A percentile compares a stretch with the other conserved stretches of the same genome.
Conservation (phyloP, 2,888 invertebrate genomes). For the Caenorhabditis imperialis region DNA sequence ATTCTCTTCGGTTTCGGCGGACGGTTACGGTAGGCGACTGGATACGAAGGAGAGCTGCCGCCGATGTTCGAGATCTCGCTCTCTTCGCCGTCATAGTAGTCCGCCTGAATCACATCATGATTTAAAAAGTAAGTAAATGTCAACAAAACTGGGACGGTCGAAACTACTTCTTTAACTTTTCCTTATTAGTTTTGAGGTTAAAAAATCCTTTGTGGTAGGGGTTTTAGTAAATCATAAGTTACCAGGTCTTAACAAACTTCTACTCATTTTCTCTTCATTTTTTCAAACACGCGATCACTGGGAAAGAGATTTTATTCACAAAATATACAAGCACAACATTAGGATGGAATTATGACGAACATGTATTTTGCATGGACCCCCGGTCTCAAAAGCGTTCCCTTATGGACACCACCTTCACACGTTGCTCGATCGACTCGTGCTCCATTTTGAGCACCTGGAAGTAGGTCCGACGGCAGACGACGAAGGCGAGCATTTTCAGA, state of each 20-base stretch:
- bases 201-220: too few relatives aligned
- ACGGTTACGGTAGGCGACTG: slow-evolving; percentile 44
- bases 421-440: slow-evolving; percentile 28
- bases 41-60: slow-evolving; percentile 45
- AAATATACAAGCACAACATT: too few relatives aligned
- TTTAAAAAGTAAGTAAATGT: too few relatives aligned
- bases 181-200: too few relatives aligned
- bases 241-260: too few relatives aligned
- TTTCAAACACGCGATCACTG: too few relatives aligned
- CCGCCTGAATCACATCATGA: slow-evolving; percentile 26
- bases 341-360: too few relatives aligned
- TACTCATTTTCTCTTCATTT: too few relatives aligned
- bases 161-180: too few relatives aligned
- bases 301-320: too few relatives aligned
- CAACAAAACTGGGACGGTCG: too few relatives aligned
- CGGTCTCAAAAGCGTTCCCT: slow-evolving; percentile 34
- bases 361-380: not conserved
- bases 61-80: slow-evolving; percentile 56
- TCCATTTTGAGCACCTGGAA: slow-evolving; percentile 53
- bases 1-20: slow-evolving; percentile 43
- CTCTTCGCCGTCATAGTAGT: slow-evolving; percentile 35
- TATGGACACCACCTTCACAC: slow-evolving; percentile 38
- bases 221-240: too few relatives aligned
- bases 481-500: slow-evolving; percentile 56
- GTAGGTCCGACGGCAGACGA: slow-evolving; percentile 49